Evolutionary conservation across 2,113 vertebrate genomes (phyloP).

Genomic region (Aspiorhynchus laticeps): DNA sequence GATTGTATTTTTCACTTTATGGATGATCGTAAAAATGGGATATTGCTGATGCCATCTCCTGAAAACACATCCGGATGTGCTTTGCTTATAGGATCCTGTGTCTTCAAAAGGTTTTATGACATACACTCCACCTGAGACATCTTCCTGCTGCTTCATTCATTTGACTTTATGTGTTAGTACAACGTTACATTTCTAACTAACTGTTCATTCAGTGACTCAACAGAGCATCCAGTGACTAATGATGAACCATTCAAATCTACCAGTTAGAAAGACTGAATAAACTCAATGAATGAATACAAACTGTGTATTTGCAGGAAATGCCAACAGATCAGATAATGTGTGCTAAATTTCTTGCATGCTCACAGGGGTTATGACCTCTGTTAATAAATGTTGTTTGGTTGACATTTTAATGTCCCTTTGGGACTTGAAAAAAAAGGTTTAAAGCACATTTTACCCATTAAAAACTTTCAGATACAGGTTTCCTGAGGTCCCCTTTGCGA

Average conservation of each 20-base stretch:
- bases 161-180: not conserved
- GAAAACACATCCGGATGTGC: not conserved
- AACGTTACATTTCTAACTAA: not conserved
- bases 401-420: constrained; percentile 56
- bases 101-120: not conserved
- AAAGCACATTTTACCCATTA: constrained; percentile 33
- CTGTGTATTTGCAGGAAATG: constrained; percentile 77
- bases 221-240: constrained; percentile 41
- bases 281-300: constrained; percentile 18
- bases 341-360: constrained; percentile 62
- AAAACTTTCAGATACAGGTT: not conserved
- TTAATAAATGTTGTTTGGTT: constrained; percentile 67
- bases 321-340: constrained; percentile 72
- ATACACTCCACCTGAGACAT: not conserved
- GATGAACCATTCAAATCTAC: constrained; percentile 9
- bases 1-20: constrained; percentile 13
- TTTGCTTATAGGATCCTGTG: not conserved
- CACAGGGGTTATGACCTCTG: constrained; percentile 63
- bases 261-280: constrained; percentile 57
- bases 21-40: not conserved
- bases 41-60: constrained; percentile 8
- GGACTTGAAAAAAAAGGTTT: constrained; percentile 55
- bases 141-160: not conserved
- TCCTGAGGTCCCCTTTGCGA: not conserved
- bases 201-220: constrained; percentile 13